These are phyloP conservation scores for Psilopsiagon aurifrons DNA, from an alignment of 2,113 vertebrate species.

Conservation along the genomic window DNA sequence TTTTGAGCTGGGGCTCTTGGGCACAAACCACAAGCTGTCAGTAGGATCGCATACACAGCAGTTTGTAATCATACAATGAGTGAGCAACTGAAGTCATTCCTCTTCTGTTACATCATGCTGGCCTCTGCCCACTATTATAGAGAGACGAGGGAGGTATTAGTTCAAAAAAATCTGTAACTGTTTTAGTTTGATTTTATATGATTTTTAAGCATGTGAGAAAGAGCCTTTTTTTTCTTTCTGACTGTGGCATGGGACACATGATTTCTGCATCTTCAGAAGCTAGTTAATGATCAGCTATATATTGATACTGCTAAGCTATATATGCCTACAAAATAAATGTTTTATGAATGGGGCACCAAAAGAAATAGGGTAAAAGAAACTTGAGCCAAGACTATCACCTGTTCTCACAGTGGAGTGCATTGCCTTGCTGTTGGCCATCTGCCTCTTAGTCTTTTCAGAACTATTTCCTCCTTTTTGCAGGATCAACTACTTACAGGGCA, in stretches of 20 bases:
- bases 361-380: not conserved
- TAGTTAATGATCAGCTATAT: not conserved
- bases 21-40: not conserved
- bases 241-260: not conserved
- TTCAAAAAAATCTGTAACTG: not conserved
- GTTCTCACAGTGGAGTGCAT: not conserved
- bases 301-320: constrained; percentile 1
- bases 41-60: not conserved
- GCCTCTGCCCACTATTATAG: not conserved
- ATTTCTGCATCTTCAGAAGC: not conserved
- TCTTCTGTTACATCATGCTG: not conserved
- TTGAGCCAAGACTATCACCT: not conserved
- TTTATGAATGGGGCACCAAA: not conserved
- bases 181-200: not conserved
- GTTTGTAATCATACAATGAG: not conserved
- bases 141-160: not conserved
- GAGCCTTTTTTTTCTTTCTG: not conserved
- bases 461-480: not conserved
- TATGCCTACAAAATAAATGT: not conserved
- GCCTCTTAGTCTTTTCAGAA: not conserved
- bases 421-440: not conserved
- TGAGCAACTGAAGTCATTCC: not conserved
- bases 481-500: not conserved
- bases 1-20: not conserved
- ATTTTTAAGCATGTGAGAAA: not conserved